phyloP scores from a whole-genome alignment of 2,797 vertebrate genomes.

The Mionectes olivaceus region DNA sequence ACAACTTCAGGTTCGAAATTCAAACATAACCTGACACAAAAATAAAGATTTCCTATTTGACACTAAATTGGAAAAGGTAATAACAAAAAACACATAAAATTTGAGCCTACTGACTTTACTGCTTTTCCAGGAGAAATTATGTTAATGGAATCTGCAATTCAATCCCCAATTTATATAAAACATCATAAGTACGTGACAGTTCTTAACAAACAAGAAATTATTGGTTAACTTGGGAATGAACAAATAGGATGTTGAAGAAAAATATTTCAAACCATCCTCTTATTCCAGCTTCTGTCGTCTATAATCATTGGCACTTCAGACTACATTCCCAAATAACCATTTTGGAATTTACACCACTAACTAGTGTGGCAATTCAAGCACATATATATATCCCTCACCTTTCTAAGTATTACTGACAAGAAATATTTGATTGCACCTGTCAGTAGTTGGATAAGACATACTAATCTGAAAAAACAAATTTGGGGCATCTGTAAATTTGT shows the following conservation, averaged over 20 bases:
- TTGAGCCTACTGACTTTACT: not conserved
- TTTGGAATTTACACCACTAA: not conserved
- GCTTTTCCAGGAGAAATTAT: not conserved
- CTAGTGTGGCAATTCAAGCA: not conserved
- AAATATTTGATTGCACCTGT: not conserved
- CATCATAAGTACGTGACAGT: not conserved
- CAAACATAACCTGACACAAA: not conserved
- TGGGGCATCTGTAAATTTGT: not conserved
- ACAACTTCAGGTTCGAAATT: not conserved
- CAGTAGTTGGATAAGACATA: not conserved
- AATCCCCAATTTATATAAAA: not conserved
- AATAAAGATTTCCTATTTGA: not conserved
- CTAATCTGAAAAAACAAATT: not conserved
- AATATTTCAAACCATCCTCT: not conserved
- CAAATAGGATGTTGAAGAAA: not conserved
- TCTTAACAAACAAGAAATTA: not conserved
- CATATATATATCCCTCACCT: not conserved
- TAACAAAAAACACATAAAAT: not conserved
- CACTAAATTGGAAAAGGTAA: not conserved
- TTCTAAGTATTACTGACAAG: not conserved
- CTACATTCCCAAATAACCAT: not conserved
- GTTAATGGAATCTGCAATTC: not conserved
- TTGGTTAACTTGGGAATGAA: not conserved
- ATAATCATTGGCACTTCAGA: not conserved
- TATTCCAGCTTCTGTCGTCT: not conserved